Evolutionary conservation across 2,888 invertebrate genomes (phyloP).

Genomic region (Xanthorhoe spadicearia): DNA sequence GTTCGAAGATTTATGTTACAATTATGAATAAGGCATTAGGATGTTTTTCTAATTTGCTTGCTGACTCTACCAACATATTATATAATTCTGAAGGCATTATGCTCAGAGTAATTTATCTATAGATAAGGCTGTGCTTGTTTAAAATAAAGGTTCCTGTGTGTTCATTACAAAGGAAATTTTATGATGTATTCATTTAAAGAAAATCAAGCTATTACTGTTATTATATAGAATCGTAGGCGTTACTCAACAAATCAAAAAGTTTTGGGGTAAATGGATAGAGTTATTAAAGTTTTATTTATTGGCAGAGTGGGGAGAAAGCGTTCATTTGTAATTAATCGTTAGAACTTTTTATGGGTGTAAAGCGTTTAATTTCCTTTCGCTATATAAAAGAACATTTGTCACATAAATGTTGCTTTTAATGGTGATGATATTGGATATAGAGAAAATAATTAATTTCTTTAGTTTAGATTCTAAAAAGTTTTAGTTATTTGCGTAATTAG

Average conservation of each 20-base stretch:
- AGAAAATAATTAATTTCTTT: too few relatives aligned
- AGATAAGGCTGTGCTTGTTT: background rate
- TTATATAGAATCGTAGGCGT: slow-evolving; percentile 5
- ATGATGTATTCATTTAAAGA: slow-evolving; percentile 8
- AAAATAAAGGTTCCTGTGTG: background rate
- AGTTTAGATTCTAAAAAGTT: too few relatives aligned
- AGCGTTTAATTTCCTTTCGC: background rate
- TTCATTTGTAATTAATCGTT: background rate
- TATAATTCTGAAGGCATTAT: background rate
- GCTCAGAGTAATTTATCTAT: background rate
- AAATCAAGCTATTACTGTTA: slow-evolving; percentile 13
- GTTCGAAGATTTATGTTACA: too few relatives aligned
- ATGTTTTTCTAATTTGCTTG: background rate
- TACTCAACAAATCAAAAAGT: slow-evolving; percentile 17
- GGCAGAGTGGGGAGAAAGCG: background rate
- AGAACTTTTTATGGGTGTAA: background rate
- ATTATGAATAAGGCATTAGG: too few relatives aligned
- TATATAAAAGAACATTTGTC: background rate
- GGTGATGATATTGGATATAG: too few relatives aligned
- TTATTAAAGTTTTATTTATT: slow-evolving; percentile 8
- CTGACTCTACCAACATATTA: background rate
- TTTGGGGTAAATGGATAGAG: slow-evolving; percentile 4
- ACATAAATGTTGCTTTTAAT: background rate
- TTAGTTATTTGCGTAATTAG: too few relatives aligned
- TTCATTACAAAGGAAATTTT: background rate